Evolutionary conservation across 1,140 invertebrate species (phyloP), one percentile per base, ranked within the genome.

Genomic region (Halesus radiatus): DNA sequence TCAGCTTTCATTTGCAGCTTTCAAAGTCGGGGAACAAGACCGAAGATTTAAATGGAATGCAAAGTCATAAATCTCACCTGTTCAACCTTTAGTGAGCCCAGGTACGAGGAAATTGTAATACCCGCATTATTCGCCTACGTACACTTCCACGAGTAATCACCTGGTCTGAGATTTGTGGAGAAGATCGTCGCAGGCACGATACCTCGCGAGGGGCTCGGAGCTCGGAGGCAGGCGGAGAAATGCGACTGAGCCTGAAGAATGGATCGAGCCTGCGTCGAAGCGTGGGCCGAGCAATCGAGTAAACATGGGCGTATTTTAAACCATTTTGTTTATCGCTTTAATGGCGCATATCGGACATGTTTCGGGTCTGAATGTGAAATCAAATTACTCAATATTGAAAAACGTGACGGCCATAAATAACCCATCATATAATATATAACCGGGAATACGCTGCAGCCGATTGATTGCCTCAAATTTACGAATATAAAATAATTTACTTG

Each of bases 281-380:
- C 22, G 68, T 72, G 68, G 68, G 68, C 45, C 18, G 68, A 54
- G 8, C 20, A 8, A 5, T 26, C 37, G 45, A 72, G 18, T 70
- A 18, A 70, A 23, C 20, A 72, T 72, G 45, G 68, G 68, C 68
- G 68, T 72, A 72, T 72, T 72, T 68, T 22, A 52, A 53, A 72
- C 23, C 50, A 29, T 72, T 72, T 53, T 52, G 37, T 53, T 72
- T 72, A 72, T 72, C 50, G 68, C 22, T 54, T 53, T 20, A 15
- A 72, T 72, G 68, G 37, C 37, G 37, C 37, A n/a, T 72, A 72
- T 72, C 68, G 23, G 18, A 22, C 68, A 15, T 72, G 68, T 53
- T 53, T 53, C 50, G 68, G 20, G 20, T 53, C 3, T 52, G 26
- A 50, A 53, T 26, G 68, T 53, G 20, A 72, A 53, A 72, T 72